phyloP scores from a whole-genome alignment of 2,113 vertebrate genomes.

The Urocynchramus pylzowi region DNA sequence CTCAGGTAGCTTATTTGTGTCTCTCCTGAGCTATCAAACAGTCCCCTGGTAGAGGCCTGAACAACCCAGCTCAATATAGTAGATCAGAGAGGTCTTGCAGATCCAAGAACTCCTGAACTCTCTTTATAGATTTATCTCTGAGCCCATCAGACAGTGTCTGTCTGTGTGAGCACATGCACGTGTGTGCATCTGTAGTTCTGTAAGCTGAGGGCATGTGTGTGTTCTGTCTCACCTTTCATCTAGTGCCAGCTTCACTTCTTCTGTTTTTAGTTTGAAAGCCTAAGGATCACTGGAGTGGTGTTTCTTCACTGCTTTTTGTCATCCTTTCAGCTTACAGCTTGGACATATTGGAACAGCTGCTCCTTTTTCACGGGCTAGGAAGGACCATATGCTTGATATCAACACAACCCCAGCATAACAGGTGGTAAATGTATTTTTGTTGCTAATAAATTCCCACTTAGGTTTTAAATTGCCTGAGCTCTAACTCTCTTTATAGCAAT shows the following conservation, averaged over 20 bases:
- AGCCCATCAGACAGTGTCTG: neutral
- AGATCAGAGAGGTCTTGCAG: neutral
- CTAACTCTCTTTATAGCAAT: neutral
- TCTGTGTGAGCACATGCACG: neutral
- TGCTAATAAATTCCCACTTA: constrained; percentile 19
- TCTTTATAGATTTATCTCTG: neutral
- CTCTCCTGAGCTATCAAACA: neutral
- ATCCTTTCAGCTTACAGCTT: neutral
- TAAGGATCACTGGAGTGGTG: neutral
- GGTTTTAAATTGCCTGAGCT: neutral
- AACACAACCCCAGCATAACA: neutral
- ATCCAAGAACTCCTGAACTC: neutral
- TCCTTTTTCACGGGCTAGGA: neutral
- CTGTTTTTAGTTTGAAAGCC: neutral
- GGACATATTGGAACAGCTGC: neutral
- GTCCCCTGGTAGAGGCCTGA: neutral
- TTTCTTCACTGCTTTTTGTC: constrained; percentile 6
- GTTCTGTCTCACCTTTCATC: constrained; percentile 5
- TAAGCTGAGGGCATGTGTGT: neutral
- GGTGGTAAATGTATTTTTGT: constrained; percentile 2
- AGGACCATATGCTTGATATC: neutral
- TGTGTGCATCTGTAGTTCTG: neutral
- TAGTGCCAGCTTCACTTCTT: neutral
- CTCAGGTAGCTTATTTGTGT: neutral
- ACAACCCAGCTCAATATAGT: neutral